Evolutionary conservation across 2,888 invertebrate genomes (phyloP), one percentile per base, ranked within the genome.

Genomic region (Eurytoma adleriae): DNA sequence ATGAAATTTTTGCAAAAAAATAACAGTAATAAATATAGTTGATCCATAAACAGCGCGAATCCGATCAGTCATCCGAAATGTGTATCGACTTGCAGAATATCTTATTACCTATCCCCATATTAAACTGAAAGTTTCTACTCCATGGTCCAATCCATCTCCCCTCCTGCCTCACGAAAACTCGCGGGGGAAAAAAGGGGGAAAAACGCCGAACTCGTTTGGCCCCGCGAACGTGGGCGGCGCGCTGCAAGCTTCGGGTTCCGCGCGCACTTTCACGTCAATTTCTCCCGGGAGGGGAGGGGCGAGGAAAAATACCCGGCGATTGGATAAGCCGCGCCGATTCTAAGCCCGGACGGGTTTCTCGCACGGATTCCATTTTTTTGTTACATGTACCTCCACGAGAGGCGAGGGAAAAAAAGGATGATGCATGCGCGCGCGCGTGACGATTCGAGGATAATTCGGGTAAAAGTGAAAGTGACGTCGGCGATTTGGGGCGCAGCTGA

Each of bases 401-500:
- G 57, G n/a, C 27, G 16, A 0, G 66, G 20, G 54, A 40, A 13
- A 54, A 59, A 67, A 57, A 40, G 52, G 30, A 30, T 30, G 30
- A 64, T 40, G 30, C 27, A 40, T n/a, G 30, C 40, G 40, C 30
- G 64, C 30, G 52, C 50, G 20, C 75, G 10, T 20, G 24, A 16
- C 48, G 68, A 64, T 57, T 64, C 48, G 48, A 57, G 18, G 50
- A 50, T 59, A 67, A 59, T 59, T 52, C 67, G 13, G 59, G 57
- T 59, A 71, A 78, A 71, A 77, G 76, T 83, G 77, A 83, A 83
- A 83, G 79, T 70, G 24, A 73, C 71, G 61, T 74, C 48, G 7
- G 3, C 48, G 20, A 73, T 75, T 61, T 18, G 4, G n/a, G 18
- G 54, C 50, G 62, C 30, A 30, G 30, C 4, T 3, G 30, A 4